Conservation (phyloP, 2,797 vertebrate genomes). For the Bradypodion pumilum region DNA sequence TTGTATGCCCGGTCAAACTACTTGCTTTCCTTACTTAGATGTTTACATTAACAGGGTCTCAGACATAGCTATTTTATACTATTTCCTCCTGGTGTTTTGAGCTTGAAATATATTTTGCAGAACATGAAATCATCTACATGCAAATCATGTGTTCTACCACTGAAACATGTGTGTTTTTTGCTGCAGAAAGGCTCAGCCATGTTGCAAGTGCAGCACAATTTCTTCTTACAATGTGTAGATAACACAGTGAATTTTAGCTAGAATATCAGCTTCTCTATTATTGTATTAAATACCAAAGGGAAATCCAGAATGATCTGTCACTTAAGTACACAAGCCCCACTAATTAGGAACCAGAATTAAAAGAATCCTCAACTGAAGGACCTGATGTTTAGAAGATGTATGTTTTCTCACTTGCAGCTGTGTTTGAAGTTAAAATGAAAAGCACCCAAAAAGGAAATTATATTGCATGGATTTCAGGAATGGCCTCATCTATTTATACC, state of each 20-base stretch:
- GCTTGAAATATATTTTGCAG: not conserved
- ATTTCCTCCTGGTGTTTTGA: not conserved
- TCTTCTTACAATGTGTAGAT: not conserved
- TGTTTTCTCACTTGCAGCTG: slow-evolving; percentile 2
- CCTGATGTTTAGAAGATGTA: not conserved
- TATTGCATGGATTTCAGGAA: not conserved
- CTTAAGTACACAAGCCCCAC: not conserved
- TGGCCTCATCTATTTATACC: slow-evolving; percentile 20
- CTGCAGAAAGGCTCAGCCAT: not conserved
- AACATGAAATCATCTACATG: not conserved
- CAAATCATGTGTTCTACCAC: not conserved
- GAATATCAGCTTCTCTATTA: slow-evolving; percentile 5
- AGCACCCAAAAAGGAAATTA: not conserved
- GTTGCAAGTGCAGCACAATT: not conserved
- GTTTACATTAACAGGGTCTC: not conserved
- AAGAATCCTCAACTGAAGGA: not conserved
- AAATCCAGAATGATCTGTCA: not conserved
- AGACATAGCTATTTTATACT: not conserved
- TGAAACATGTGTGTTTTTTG: not conserved
- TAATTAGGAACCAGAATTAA: not conserved
- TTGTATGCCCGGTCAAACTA: not conserved
- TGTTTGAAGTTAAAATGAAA: not conserved
- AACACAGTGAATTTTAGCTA: not conserved
- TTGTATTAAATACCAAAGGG: not conserved
- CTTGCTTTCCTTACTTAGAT: not conserved